phyloP scores from a whole-genome alignment of 2,113 vertebrate genomes.

The Sinosuthora webbiana region DNA sequence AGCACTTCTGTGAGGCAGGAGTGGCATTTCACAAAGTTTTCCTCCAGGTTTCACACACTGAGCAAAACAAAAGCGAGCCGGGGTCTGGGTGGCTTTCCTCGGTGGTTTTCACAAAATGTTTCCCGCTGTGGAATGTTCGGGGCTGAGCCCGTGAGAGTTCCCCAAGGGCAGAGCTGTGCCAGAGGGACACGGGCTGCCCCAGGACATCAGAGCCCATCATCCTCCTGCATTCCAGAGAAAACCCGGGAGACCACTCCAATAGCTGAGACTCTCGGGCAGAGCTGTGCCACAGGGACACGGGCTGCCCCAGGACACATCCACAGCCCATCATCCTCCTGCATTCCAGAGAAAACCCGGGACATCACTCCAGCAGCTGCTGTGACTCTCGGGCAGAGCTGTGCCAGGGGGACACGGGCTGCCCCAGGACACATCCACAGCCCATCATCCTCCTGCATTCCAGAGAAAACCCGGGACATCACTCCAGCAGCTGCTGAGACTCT shows the following conservation, averaged over 20 bases:
- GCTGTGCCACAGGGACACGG: not conserved
- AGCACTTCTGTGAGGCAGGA: not conserved
- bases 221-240: not conserved
- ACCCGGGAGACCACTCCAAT: rapidly evolving
- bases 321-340: too few species aligned
- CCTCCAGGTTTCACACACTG: not conserved
- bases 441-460: too few species aligned
- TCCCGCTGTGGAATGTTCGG: not conserved
- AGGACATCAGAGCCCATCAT: rapidly evolving
- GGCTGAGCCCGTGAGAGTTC: rapidly evolving
- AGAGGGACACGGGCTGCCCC: not conserved
- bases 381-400: not conserved
- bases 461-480: rapidly evolving
- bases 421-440: rapidly evolving
- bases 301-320: not conserved
- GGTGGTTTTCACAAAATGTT: not conserved
- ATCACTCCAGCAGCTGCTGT: rapidly evolving
- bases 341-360: rapidly evolving
- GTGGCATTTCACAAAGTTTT: not conserved
- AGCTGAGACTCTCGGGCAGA: rapidly evolving
- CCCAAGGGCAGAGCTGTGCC: not conserved
- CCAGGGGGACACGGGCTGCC: not conserved
- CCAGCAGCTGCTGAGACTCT: rapidly evolving
- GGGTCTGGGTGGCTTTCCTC: not conserved
- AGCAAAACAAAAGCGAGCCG: rapidly evolving